Evolutionary conservation across 2,888 invertebrate species (phyloP).

Genomic region (Drosophila paramelanica): DNA sequence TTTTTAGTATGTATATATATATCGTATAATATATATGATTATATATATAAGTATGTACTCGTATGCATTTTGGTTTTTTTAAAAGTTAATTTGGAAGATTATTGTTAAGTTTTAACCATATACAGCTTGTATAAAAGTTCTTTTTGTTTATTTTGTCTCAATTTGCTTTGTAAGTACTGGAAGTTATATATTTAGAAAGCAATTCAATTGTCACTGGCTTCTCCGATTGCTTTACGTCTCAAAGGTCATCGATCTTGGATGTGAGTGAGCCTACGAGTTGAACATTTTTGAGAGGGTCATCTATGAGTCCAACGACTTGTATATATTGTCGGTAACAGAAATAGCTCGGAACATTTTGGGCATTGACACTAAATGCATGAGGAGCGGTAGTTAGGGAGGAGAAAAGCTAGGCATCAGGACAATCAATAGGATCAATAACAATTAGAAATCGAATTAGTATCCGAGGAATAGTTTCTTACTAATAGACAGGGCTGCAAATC

Average conservation of each 20-base stretch:
- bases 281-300: constrained; percentile 5
- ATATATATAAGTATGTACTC: constrained; percentile 43
- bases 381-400: neutral
- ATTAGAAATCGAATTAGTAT: neutral
- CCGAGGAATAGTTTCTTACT: neutral
- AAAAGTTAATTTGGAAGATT: constrained; percentile 74
- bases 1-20: constrained; percentile 40
- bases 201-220: constrained; percentile 7
- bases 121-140: constrained; percentile 64
- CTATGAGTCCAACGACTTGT: neutral
- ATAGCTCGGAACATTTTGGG: neutral
- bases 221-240: constrained; percentile 22
- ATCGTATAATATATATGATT: constrained; percentile 22
- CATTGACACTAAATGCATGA: neutral
- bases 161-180: constrained; percentile 44
- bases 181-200: constrained; percentile 38
- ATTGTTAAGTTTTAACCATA: constrained; percentile 66
- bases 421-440: too few relatives aligned
- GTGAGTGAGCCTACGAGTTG: constrained; percentile 17
- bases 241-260: constrained; percentile 21
- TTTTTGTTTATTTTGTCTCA: constrained; percentile 22
- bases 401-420: neutral
- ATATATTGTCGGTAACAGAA: constrained; percentile 4
- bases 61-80: constrained; percentile 31
- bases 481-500: neutral